Percentiles rank a stretch among this genome's conserved stretches.
Evolutionary conservation across 2,888 invertebrate species (phyloP).

Genomic region (Rhagophthalmus giganteus): DNA sequence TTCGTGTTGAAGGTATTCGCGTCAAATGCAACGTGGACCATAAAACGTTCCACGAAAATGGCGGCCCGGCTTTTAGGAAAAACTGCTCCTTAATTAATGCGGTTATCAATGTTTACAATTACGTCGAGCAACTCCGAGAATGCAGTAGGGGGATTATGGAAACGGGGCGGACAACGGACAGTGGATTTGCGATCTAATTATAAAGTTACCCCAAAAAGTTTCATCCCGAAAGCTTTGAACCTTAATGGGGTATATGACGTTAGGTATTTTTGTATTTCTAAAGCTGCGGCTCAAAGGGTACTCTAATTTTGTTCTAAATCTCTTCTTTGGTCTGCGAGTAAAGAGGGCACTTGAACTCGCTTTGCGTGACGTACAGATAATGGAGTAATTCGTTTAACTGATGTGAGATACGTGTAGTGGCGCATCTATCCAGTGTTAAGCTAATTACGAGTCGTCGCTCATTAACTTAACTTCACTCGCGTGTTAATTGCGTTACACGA

Average conservation of each 20-base stretch:
- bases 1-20: constrained; percentile 14
- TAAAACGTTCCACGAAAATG: constrained; percentile 15
- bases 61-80: constrained; percentile 12
- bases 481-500: constrained; percentile 42
- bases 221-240: constrained; percentile 30
- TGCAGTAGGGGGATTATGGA: constrained; percentile 32
- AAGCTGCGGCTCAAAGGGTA: constrained; percentile 18
- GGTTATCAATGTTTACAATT: constrained; percentile 39
- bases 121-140: constrained; percentile 28
- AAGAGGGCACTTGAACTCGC: constrained; percentile 26
- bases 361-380: constrained; percentile 34
- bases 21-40: constrained; percentile 13
- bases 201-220: constrained; percentile 42
- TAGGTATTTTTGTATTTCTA: constrained; percentile 25
- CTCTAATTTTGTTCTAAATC: constrained; percentile 23
- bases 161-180: constrained; percentile 33
- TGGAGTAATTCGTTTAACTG: constrained; percentile 42
- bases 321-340: constrained; percentile 15
- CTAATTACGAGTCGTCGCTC: constrained; percentile 54
- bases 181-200: constrained; percentile 46
- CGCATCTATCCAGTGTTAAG: constrained; percentile 52
- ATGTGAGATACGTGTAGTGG: constrained; percentile 45
- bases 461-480: constrained; percentile 51
- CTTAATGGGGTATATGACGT: constrained; percentile 28
- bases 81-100: constrained; percentile 34